Percentiles rank a stretch among this genome's conserved stretches.
Conservation (phyloP, 2,888 invertebrate species). For the Noctua janthina region DNA sequence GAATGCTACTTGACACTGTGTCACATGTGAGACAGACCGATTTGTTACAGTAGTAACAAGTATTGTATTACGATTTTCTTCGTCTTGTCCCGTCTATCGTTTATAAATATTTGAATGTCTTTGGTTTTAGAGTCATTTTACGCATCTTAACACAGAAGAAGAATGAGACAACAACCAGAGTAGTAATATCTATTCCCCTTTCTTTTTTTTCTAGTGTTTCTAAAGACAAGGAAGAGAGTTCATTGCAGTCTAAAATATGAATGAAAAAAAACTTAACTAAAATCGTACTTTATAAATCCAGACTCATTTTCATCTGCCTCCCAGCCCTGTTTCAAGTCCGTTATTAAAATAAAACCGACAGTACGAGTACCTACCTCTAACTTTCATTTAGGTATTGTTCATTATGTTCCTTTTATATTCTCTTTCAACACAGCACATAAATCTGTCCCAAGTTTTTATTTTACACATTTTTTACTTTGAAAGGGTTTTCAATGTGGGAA, state of each 20-base stretch:
- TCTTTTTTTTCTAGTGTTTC: no score
- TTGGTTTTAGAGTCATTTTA: no score
- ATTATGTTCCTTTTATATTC: conserved; percentile 41
- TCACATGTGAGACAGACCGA: no score
- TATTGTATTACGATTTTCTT: no score
- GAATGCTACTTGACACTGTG: no score
- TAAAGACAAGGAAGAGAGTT: background rate
- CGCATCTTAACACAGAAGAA: no score
- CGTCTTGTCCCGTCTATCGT: no score
- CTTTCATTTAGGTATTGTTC: conserved; percentile 58
- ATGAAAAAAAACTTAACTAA: background rate
- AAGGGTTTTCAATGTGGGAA: conserved; percentile 18
- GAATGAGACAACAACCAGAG: no score
- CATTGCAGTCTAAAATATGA: background rate
- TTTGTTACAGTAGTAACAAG: no score
- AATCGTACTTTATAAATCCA: conserved; percentile 10
- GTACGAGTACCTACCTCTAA: conserved; percentile 27
- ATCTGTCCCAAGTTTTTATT: conserved; percentile 44
- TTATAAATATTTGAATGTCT: no score
- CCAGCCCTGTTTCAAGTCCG: conserved; percentile 29
- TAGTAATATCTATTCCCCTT: no score
- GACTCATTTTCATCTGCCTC: background rate
- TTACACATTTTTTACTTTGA: conserved; percentile 28
- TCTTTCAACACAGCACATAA: conserved; percentile 39
- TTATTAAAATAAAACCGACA: conserved; percentile 59